Conservation (phyloP, 2,797 vertebrate genomes). For the Adrianichthys oophorus region DNA sequence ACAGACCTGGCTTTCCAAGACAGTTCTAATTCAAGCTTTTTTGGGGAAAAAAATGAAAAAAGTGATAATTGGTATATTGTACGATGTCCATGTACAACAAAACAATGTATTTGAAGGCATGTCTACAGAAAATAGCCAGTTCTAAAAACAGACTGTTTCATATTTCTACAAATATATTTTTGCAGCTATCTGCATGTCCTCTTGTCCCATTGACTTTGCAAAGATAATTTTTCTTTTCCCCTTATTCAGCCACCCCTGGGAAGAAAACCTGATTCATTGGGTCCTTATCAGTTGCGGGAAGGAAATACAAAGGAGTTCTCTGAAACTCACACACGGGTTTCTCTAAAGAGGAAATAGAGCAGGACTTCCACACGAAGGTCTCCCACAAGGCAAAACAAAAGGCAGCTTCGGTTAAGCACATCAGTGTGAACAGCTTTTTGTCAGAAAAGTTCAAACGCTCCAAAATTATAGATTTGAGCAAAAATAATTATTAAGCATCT, state of each 20-base stretch:
- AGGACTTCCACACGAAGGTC: constrained; percentile 16
- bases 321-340: constrained; percentile 48
- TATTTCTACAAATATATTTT: constrained; percentile 37
- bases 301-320: constrained; percentile 65
- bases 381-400: neutral
- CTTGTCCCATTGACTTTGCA: constrained; percentile 43
- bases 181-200: constrained; percentile 23
- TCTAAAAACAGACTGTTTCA: constrained; percentile 32
- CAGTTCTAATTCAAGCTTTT: constrained; percentile 31
- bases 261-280: constrained; percentile 59
- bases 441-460: neutral
- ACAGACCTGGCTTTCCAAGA: constrained; percentile 16
- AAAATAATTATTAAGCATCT: neutral
- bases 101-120: constrained; percentile 3
- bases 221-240: constrained; percentile 60
- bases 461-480: neutral
- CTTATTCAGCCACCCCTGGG: constrained; percentile 46
- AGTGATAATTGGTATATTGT: constrained; percentile 2
- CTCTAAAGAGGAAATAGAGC: constrained; percentile 46
- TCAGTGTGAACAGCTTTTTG: constrained; percentile 6
- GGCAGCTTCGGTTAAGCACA: neutral
- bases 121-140: constrained; percentile 16
- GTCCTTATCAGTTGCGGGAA: constrained; percentile 65
- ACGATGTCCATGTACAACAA: constrained; percentile 13
- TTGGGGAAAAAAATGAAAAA: constrained; percentile 12